Conservation (phyloP, 2,888 invertebrate genomes). For the Chrysopilus asiliformis region DNA sequence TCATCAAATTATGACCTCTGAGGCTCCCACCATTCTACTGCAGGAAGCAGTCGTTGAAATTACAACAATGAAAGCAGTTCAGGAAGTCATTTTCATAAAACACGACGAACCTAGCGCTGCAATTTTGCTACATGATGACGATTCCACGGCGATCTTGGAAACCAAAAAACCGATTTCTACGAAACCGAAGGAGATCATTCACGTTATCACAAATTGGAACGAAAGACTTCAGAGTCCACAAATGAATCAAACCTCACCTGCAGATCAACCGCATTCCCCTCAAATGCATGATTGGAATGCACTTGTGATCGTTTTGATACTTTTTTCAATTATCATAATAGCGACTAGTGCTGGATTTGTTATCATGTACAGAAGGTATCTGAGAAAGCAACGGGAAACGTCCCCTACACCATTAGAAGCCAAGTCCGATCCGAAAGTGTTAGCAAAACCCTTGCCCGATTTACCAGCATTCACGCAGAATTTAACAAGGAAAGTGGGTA, state of each 20-base stretch:
- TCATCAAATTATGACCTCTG: constrained; percentile 8
- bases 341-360: constrained; percentile 26
- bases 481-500: constrained; percentile 19
- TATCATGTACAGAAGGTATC: constrained; percentile 23
- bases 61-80: constrained; percentile 22
- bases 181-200: no score
- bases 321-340: constrained; percentile 26
- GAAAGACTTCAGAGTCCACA: neutral
- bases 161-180: no score
- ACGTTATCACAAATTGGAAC: constrained; percentile 8
- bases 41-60: constrained; percentile 13
- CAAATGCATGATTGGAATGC: constrained; percentile 21
- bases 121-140: no score
- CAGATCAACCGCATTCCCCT: no score
- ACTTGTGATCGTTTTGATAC: constrained; percentile 24
- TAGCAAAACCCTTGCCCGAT: constrained; percentile 28
- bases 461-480: constrained; percentile 25
- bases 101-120: constrained; percentile 10
- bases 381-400: constrained; percentile 5
- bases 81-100: constrained; percentile 30
- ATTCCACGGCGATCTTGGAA: no score
- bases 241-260: no score
- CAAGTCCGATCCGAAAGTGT: constrained; percentile 18
- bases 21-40: constrained; percentile 12
- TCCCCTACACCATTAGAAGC: no score